These are phyloP conservation scores for Takifugu rubripes DNA, from an alignment of 2,797 vertebrate species.

Conservation along the genomic window DNA sequence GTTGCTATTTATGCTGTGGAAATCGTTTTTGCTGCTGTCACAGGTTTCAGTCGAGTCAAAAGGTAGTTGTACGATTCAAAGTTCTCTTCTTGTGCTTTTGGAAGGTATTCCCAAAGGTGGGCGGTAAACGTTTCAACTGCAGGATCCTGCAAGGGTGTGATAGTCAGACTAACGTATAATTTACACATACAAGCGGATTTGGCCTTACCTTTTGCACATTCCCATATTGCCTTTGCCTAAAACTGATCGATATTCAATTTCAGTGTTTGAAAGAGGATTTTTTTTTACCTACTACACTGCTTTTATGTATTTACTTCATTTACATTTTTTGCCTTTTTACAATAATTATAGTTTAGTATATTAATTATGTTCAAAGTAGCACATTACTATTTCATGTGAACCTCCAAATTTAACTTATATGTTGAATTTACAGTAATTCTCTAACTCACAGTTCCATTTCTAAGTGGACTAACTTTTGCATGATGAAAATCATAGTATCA, in stretches of 20 bases:
- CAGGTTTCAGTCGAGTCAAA: conserved; percentile 67
- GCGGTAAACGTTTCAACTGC: conserved; percentile 64
- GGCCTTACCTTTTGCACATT: conserved; percentile 71
- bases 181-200: conserved; percentile 69
- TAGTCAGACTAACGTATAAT: conserved; percentile 60
- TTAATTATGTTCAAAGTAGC: conserved; percentile 73
- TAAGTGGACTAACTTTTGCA: conserved; percentile 79
- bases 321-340: conserved; percentile 75
- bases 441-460: conserved; percentile 71
- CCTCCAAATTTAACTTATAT: conserved; percentile 75
- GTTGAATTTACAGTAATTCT: conserved; percentile 71
- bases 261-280: conserved; percentile 58
- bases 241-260: conserved; percentile 54
- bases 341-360: conserved; percentile 75
- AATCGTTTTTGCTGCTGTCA: conserved; percentile 70
- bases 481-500: conserved; percentile 80
- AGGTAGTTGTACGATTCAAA: conserved; percentile 56
- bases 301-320: conserved; percentile 67
- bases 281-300: conserved; percentile 56
- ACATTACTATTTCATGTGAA: conserved; percentile 72
- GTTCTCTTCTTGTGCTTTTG: conserved; percentile 77
- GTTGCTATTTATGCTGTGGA: conserved; percentile 64
- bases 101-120: conserved; percentile 59
- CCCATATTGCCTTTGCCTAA: conserved; percentile 65
- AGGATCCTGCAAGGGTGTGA: conserved; percentile 60